Evolutionary conservation across 2,888 invertebrate species (phyloP).

Genomic region (Boloria euphrosyne): DNA sequence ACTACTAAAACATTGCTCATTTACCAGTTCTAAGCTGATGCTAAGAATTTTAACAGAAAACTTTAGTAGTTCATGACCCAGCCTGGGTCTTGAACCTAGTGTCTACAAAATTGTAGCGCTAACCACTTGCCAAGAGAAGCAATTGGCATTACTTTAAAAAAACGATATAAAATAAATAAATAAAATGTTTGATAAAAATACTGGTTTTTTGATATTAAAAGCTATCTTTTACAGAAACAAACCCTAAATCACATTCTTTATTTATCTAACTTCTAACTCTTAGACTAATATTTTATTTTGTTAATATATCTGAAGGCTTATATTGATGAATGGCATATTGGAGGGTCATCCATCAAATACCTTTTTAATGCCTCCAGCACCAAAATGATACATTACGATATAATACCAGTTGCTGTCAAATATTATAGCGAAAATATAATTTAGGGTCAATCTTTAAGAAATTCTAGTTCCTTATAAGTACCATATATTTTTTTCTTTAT

Average conservation of each 20-base stretch:
- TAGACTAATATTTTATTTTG: constrained; percentile 25
- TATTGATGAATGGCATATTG: constrained; percentile 39
- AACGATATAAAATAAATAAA: no score
- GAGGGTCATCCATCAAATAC: constrained; percentile 54
- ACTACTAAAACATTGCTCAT: no score
- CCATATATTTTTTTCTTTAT: neutral
- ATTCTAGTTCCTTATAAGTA: neutral
- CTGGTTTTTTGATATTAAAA: neutral
- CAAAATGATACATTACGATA: constrained; percentile 56
- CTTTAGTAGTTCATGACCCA: no score
- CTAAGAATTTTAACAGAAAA: no score
- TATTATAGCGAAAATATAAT: constrained; percentile 21
- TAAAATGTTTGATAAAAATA: no score
- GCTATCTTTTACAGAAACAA: neutral
- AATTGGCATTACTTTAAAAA: no score
- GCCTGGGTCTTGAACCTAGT: no score
- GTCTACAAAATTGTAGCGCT: no score
- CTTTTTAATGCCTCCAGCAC: constrained; percentile 59
- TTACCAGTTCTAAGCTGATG: no score
- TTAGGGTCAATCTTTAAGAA: constrained; percentile 10
- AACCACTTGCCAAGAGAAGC: no score
- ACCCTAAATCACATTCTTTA: neutral
- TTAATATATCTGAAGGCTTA: constrained; percentile 36
- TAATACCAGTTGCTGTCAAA: constrained; percentile 32
- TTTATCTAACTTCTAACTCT: neutral